Conservation (phyloP, 2,797 vertebrate species). For the Spinus pinus region DNA sequence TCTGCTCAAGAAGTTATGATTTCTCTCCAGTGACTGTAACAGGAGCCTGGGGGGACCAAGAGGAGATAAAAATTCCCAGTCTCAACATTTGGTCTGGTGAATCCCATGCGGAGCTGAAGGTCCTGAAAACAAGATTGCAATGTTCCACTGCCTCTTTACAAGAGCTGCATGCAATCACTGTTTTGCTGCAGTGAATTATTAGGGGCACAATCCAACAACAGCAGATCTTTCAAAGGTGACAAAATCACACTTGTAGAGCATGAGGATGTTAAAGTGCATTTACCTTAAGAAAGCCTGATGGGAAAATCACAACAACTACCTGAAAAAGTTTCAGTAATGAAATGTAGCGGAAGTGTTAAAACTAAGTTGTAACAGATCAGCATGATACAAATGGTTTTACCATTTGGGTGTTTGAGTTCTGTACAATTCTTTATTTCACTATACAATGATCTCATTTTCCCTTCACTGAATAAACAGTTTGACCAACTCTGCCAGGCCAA, state of each 20-base stretch:
- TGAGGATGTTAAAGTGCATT: accelerated
- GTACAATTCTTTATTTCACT: not conserved
- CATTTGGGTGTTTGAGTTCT: not conserved
- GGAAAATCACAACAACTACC: not conserved
- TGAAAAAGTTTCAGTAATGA: not conserved
- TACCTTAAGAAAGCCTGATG: not conserved
- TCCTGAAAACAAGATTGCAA: not conserved
- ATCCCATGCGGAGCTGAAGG: not conserved
- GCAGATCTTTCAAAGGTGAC: not conserved
- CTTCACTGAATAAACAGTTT: not conserved
- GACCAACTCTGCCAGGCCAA: not conserved
- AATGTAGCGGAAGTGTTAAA: not conserved
- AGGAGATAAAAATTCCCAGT: not conserved
- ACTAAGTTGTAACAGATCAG: not conserved
- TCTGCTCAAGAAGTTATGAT: not conserved
- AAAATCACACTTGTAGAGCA: not conserved
- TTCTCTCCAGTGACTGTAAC: not conserved
- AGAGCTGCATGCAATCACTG: not conserved
- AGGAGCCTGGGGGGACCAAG: not conserved
- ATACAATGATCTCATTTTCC: not conserved
- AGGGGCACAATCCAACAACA: not conserved
- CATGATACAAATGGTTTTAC: not conserved
- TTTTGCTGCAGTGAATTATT: not conserved
- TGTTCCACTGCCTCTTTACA: not conserved
- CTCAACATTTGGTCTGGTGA: not conserved